A percentile compares a stretch with the other conserved stretches of the same genome.
Evolutionary conservation across 2,113 vertebrate genomes (phyloP).

Genomic region (Elaphurus davidianus): DNA sequence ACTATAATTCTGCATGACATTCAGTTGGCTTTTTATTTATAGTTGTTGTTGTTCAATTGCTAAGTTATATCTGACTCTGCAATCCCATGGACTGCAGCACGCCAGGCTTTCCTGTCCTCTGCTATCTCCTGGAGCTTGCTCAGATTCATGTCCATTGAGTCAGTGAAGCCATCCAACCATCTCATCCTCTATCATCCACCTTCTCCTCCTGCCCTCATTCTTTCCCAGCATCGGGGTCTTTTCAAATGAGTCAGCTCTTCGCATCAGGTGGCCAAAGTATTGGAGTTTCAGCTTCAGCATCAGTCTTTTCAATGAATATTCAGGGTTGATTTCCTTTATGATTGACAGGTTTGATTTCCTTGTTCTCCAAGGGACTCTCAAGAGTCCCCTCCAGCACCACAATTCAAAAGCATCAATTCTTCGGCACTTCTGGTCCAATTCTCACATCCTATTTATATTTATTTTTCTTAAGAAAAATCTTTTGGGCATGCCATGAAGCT

Average conservation of each 20-base stretch:
- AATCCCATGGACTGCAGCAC: not conserved
- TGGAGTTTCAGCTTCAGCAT: not conserved
- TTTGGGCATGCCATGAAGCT: not conserved
- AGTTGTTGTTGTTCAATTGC: not conserved
- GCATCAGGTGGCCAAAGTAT: not conserved
- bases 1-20: not conserved
- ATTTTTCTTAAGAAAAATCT: not conserved
- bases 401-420: not conserved
- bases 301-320: not conserved
- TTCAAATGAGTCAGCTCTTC: not conserved
- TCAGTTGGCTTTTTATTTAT: not conserved
- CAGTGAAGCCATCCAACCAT: not conserved
- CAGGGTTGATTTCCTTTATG: not conserved
- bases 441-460: not conserved
- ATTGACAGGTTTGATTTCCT: not conserved
- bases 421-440: not conserved
- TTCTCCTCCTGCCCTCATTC: not conserved
- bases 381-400: not conserved
- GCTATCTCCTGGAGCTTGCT: not conserved
- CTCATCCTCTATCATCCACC: not conserved
- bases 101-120: not conserved
- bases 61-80: not conserved
- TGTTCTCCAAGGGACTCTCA: not conserved
- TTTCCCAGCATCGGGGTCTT: not conserved
- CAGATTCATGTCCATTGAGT: not conserved